A percentile compares a stretch with the other conserved stretches of the same genome.
Conservation (phyloP, 2,797 vertebrate genomes). For the Eurystomus glaucurus region DNA sequence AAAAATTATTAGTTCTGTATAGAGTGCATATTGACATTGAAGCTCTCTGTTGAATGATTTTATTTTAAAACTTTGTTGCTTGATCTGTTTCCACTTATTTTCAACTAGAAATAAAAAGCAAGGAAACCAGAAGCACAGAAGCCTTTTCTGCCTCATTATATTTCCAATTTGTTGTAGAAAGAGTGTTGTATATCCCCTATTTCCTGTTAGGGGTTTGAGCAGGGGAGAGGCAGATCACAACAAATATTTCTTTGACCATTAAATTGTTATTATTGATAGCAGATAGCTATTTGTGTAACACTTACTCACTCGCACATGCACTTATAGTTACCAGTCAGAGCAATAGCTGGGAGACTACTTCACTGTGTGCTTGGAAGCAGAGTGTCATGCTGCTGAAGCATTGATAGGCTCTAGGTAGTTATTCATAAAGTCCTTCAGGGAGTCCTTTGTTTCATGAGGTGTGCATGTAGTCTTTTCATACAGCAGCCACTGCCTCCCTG, state of each 20-base stretch:
- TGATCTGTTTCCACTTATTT: neutral
- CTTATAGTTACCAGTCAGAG: neutral
- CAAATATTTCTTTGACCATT: neutral
- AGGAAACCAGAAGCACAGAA: neutral
- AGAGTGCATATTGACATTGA: neutral
- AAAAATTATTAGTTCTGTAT: neutral
- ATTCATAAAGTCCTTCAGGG: neutral
- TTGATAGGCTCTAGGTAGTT: neutral
- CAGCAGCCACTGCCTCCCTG: neutral
- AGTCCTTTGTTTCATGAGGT: neutral
- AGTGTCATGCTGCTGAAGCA: neutral
- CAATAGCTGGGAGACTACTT: neutral
- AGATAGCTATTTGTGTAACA: neutral
- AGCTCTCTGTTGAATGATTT: neutral
- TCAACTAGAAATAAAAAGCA: neutral
- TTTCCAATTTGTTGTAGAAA: neutral
- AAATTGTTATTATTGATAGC: neutral
- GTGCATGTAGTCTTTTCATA: neutral
- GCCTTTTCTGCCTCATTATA: neutral
- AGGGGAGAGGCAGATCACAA: neutral
- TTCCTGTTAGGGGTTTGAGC: neutral
- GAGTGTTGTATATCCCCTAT: neutral
- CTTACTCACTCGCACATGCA: neutral
- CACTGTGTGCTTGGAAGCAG: neutral
- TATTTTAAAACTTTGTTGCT: neutral